Evolutionary conservation across 2,113 vertebrate species (phyloP).

Genomic region (Lontra canadensis): DNA sequence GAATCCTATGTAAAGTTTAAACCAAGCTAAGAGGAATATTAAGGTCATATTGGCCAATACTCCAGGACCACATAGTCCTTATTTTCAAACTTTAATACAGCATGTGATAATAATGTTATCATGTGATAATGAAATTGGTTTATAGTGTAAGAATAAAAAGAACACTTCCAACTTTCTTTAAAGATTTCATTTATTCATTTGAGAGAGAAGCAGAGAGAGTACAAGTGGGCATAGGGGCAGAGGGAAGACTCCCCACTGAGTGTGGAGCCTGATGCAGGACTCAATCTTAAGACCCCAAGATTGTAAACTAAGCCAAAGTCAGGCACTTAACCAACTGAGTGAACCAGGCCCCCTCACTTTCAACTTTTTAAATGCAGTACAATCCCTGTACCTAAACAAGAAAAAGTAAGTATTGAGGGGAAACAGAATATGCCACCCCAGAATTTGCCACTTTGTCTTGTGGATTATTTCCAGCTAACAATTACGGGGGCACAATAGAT

Average conservation of each 20-base stretch:
- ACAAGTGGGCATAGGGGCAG: not conserved
- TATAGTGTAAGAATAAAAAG: not conserved
- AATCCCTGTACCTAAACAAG: not conserved
- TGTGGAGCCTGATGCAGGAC: not conserved
- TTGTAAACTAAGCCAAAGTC: not conserved
- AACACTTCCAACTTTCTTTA: not conserved
- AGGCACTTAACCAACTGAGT: not conserved
- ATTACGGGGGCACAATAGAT: not conserved
- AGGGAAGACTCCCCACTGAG: not conserved
- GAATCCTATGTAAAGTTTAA: not conserved
- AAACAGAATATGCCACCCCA: not conserved
- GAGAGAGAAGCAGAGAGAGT: not conserved
- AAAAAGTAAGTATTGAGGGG: not conserved
- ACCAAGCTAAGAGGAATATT: not conserved
- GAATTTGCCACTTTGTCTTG: not conserved
- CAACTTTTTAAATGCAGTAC: not conserved
- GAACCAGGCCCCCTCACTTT: not conserved
- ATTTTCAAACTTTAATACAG: not conserved
- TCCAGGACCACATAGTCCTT: not conserved
- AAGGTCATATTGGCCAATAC: not conserved
- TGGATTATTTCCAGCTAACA: not conserved
- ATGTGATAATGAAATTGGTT: not conserved
- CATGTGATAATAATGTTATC: not conserved
- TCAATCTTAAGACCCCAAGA: not conserved
- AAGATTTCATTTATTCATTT: not conserved